Conservation (phyloP, 2,797 vertebrate species). For the Pagetopsis macropterus region DNA sequence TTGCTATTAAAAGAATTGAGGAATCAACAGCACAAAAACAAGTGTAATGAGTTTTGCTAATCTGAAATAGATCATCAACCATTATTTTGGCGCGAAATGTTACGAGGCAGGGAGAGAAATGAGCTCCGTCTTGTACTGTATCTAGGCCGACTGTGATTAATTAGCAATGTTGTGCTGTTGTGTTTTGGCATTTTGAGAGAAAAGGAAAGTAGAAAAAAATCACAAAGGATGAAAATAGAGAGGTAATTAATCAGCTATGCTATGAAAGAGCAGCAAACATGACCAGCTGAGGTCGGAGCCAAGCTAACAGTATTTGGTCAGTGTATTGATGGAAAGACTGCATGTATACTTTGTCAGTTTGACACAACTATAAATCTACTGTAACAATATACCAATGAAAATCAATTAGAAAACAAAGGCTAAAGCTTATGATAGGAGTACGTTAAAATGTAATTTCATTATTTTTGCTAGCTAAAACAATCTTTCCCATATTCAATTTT, state of each 20-base stretch:
- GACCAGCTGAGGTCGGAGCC: constrained; percentile 37
- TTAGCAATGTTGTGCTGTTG: constrained; percentile 79
- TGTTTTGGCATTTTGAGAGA: constrained; percentile 74
- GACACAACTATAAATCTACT: background rate
- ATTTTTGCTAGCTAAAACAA: no score
- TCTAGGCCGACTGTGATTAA: constrained; percentile 84
- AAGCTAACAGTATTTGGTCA: constrained; percentile 40
- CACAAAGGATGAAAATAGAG: constrained; percentile 72
- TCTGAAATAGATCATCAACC: constrained; percentile 71
- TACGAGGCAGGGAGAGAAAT: constrained; percentile 58
- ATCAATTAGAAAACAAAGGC: no score
- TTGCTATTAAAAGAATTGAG: constrained; percentile 53
- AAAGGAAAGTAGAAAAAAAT: constrained; percentile 2
- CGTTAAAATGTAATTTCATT: no score
- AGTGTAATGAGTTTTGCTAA: constrained; percentile 66
- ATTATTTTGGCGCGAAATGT: constrained; percentile 52
- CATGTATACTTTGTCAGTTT: constrained; percentile 15
- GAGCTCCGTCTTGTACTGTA: constrained; percentile 64
- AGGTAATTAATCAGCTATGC: constrained; percentile 83
- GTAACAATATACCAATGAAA: no score
- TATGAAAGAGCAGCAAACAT: constrained; percentile 65
- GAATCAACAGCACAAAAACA: constrained; percentile 60
- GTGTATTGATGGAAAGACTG: constrained; percentile 32
- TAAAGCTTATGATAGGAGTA: no score
- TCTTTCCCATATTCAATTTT: no score